Base-by-base conservation (phyloP, 2,113 vertebrate genomes). In the Nansenia antarctica region DNA sequence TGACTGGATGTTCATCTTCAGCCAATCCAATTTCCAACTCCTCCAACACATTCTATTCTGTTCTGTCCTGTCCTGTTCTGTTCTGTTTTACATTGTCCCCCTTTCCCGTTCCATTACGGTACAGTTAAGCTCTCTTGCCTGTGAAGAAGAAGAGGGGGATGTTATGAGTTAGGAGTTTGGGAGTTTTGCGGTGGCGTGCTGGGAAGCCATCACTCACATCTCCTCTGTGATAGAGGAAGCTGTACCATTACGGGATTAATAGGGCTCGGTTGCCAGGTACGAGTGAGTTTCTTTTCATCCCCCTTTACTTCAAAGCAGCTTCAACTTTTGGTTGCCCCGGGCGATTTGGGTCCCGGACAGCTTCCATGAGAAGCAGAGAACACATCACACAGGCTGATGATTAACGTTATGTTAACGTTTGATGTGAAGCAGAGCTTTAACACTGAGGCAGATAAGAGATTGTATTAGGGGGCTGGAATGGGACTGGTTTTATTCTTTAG, bases 141-240 rank as follows among this genome's bases (percentile, higher is more conserved):
- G n/a, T n/a, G n/a, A n/a, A n/a, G n/a, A n/a, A n/a, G n/a, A n/a
- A n/a, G n/a, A n/a, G 45, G 45, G 73, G 82, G 84, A 87, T 90
- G 90, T 89, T 84, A 90, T 87, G 84, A 89, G 86, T 88, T 88
- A 88, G 82, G n/a, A n/a, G n/a, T n/a, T 77, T 82, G 71, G 67
- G 80, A 89, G 85, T 75, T 90, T 85, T 88, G 80, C 53, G 76
- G 79, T 82, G 81, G 88, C 79, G 85, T 90, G 85, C 77, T 70
- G 80, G 85, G 85, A 89, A 91, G 81, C 72, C 73, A 74, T 79
- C 77, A 77, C 82, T 74, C 67, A 68, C 26, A 64, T 72, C 69
- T 73, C 77, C 70, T 76, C 70, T 79, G 79, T 85, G 86, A 88
- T 82, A 78, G 79, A 89, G 84, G 86, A 90, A 86, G 80, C 85